Evolutionary conservation across 2,888 invertebrate genomes (phyloP).

Genomic region (Ophion costatus): DNA sequence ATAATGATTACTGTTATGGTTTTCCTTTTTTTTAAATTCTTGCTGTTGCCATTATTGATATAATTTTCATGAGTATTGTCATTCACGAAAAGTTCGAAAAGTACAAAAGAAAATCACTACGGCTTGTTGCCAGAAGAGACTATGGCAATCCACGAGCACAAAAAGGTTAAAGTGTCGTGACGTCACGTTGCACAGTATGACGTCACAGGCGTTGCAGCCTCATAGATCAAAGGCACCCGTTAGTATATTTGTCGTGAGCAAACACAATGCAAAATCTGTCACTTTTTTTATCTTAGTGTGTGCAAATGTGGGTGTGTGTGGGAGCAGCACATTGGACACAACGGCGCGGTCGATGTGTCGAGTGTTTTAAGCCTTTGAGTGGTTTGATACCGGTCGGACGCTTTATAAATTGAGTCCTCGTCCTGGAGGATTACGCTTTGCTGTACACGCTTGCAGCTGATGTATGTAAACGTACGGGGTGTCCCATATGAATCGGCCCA

Average conservation of each 20-base stretch:
- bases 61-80: not conserved
- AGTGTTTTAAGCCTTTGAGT: conserved; percentile 79
- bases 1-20: not conserved
- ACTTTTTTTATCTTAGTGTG: conserved; percentile 62
- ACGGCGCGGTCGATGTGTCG: conserved; percentile 69
- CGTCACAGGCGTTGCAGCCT: not conserved
- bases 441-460: conserved; percentile 22
- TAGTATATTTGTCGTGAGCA: conserved; percentile 66
- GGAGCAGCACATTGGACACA: conserved; percentile 60
- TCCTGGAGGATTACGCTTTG: conserved; percentile 75
- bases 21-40: not conserved
- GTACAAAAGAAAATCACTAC: not conserved
- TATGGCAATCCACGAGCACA: not conserved
- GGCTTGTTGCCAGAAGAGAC: too few relatives aligned
- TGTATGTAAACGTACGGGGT: conserved; percentile 14
- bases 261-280: conserved; percentile 76
- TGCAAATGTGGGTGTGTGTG: conserved; percentile 33
- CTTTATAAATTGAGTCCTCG: conserved; percentile 80
- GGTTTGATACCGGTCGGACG: conserved; percentile 73
- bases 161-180: not conserved
- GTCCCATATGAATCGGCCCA: not conserved
- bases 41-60: not conserved
- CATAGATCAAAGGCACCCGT: not conserved
- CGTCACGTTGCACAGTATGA: not conserved
- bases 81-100: not conserved